Evolutionary conservation across 2,797 vertebrate genomes (phyloP), one percentile per base, ranked within the genome.

Genomic region (Clamator glandarius): DNA sequence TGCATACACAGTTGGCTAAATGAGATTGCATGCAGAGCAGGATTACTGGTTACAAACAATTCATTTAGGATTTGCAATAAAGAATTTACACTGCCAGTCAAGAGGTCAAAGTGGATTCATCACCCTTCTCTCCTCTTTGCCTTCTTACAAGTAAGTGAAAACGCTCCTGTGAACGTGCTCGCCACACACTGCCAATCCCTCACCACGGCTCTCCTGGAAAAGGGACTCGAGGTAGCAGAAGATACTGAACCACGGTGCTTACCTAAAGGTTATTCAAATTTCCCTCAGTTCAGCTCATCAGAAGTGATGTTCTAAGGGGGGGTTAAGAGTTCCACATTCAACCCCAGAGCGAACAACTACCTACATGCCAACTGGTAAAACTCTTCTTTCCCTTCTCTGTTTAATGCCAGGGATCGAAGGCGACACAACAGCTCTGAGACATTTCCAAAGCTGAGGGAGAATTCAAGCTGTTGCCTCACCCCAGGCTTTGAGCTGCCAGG

Each of bases 1-100:
- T 97, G 94, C 97, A 98, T 97, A 97, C 94, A 86, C 86, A 96
- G 95, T 95, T 92, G 94, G 94, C 95, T 84, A 91, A 91, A 95
- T 23, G 92, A 93, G 96, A 89, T 84, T 95, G 92, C 95, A 96
- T 39, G 82, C 90, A 55, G 92, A 94, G 93, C 74, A 31, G 68
- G 92, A 94, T 93, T 89, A 96, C 94, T 82, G 78, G 87, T 86
- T 96, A 79, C 87, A 72, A 88, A 94, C 84, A 63, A 93, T 91
- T 94, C 89, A 73, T 87, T 94, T 82, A 84, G 90, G 84, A 83
- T 92, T 92, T 81, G 31, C 75, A 91, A 95, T 84, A 50, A 94
- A 92, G 96, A 92, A 87, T 75, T 95, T 89, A 84, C 79, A 69
- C 50, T 85, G 93, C 80, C 79, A 36, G 87, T 92, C 83, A 20